phyloP scores from a whole-genome alignment of 1,140 invertebrate genomes.

The Caenorhabditis tropicalis region DNA sequence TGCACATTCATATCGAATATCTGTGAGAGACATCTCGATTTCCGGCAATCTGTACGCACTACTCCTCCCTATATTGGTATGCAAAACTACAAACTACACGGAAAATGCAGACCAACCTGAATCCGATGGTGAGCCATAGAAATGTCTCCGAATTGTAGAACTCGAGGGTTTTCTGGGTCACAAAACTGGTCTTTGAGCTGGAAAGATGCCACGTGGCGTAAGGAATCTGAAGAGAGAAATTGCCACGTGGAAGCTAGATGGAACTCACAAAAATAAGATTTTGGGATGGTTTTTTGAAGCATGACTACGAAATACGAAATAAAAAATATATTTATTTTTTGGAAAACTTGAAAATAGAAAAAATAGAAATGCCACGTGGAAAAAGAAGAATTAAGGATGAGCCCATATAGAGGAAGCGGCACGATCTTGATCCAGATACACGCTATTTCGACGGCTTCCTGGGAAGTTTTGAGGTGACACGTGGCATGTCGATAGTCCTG shows the following conservation, averaged over 20 bases:
- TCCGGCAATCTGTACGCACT: slow-evolving; percentile 80
- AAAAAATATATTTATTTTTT: not conserved
- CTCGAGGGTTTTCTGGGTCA: slow-evolving; percentile 79
- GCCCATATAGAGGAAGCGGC: not conserved
- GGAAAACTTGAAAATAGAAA: not conserved
- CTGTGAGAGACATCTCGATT: slow-evolving; percentile 76
- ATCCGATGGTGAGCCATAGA: slow-evolving; percentile 77
- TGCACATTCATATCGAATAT: slow-evolving; percentile 83
- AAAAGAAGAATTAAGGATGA: not conserved
- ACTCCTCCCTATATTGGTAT: slow-evolving; percentile 83
- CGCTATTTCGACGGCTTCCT: not conserved
- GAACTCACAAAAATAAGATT: not conserved
- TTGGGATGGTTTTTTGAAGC: not conserved
- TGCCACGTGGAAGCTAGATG: too few species aligned
- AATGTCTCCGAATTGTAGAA: slow-evolving; percentile 83
- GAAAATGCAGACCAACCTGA: not conserved
- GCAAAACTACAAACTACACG: too few species aligned
- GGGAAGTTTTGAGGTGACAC: not conserved
- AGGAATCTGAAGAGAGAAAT: too few species aligned
- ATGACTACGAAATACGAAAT: too few species aligned
- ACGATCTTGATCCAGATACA: not conserved
- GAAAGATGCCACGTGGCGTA: not conserved
- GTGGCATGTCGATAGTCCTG: not conserved
- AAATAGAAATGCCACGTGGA: not conserved
- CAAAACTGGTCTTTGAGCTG: slow-evolving; percentile 78